Base-by-base conservation (phyloP, 2,888 invertebrate species). In the Poecilus cupreus region DNA sequence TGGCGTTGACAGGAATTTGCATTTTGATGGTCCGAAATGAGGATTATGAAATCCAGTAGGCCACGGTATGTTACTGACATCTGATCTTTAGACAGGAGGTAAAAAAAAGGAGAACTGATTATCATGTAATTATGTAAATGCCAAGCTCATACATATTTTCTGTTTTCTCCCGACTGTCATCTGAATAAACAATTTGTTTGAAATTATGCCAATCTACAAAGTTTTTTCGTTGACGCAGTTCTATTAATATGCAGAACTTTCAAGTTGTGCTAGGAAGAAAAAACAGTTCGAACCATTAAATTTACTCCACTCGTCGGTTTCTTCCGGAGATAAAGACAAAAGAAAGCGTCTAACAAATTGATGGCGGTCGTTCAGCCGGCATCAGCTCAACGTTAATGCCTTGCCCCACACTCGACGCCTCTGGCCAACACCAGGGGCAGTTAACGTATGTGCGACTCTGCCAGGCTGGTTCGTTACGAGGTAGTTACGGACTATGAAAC, bases 81-180 rank as follows among this genome's bases (percentile, higher is more conserved):
- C 60, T 18, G 51, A 51, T 51, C 4, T 43, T 43, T n/a, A 43
- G 32, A 0, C 32, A 32, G 32, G 43, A 43, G 43, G 43, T 43
- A 43, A 22, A 60, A 60, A 60, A 60, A 8, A 26, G 2, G 24
- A 26, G 24, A n/a, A 26, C 60, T 60, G 60, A 60, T 60, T 60
- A 60, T 60, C 60, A 60, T 60, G 60, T 60, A 60, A 60, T 60
- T 60, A 60, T 60, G 60, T 60, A 60, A 60, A 60, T 60, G 26
- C 26, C 5, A 3, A 60, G 4, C 26, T 60, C 60, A 60, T 60
- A 60, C 60, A 60, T 60, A 60, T 60, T 26, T 43, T 43, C 43
- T 26, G 46, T 26, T 60, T 60, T 60, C n/a, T 11, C 24, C 13
- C 11, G 26, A 26, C 20, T 26, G 60, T 26, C 13, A 26, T 60